Evolutionary conservation across 1,140 invertebrate genomes (phyloP).

Genomic region (Aleiodes sp.): DNA sequence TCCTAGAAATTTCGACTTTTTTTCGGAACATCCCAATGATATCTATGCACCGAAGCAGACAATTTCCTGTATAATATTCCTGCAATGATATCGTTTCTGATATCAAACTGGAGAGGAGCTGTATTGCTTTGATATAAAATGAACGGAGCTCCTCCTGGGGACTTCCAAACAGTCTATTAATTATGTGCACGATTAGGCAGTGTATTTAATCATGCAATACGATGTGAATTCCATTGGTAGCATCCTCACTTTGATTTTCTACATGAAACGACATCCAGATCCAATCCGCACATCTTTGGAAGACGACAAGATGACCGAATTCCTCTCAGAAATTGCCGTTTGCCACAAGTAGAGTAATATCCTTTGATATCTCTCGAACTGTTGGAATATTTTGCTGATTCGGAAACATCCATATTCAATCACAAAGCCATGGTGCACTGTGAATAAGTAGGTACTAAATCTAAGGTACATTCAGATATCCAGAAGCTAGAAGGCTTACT

Average conservation of each 20-base stretch:
- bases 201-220: neutral
- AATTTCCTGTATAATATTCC: too few species aligned
- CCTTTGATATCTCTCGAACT: neutral
- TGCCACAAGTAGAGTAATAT: neutral
- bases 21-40: too few species aligned
- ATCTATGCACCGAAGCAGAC: too few species aligned
- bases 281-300: neutral
- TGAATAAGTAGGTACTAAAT: neutral
- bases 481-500: neutral
- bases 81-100: too few species aligned
- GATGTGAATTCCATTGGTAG: neutral
- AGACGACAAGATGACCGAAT: neutral
- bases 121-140: slow-evolving; percentile 4
- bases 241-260: neutral
- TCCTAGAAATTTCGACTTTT: too few species aligned
- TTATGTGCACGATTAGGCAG: neutral
- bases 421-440: neutral
- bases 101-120: neutral
- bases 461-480: neutral
- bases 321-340: neutral
- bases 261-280: neutral
- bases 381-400: neutral
- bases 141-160: neutral
- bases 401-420: slow-evolving; percentile 8
- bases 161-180: neutral